phyloP scores from a whole-genome alignment of 2,113 vertebrate species.

The Lipotes vexillifer region DNA sequence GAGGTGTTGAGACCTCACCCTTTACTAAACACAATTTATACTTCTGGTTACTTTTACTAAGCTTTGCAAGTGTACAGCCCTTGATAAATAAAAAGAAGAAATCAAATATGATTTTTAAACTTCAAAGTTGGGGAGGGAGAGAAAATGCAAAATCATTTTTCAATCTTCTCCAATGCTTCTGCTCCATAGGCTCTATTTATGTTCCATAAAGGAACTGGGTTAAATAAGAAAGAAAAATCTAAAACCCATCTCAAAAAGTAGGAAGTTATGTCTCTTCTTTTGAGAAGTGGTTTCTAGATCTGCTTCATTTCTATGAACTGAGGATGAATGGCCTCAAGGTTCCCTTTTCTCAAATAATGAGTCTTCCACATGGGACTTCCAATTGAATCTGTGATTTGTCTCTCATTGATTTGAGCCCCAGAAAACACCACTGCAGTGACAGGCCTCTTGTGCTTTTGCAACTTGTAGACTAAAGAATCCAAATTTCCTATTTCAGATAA shows the following conservation, averaged over 20 bases:
- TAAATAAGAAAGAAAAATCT: neutral
- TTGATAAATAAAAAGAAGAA: slow-evolving; percentile 23
- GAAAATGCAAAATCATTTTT: neutral
- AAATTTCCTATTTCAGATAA: neutral
- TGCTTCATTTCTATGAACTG: neutral
- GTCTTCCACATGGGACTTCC: neutral
- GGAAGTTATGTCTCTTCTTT: neutral
- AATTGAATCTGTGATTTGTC: neutral
- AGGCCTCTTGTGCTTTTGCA: neutral
- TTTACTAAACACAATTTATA: neutral
- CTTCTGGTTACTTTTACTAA: neutral
- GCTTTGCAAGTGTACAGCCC: neutral
- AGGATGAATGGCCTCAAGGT: neutral
- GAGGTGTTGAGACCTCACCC: neutral
- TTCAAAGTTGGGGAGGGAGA: neutral
- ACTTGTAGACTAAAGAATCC: neutral
- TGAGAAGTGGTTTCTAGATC: neutral
- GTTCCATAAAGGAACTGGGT: neutral
- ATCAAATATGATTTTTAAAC: neutral
- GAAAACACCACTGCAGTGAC: neutral
- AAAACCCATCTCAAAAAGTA: neutral
- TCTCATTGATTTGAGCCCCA: neutral
- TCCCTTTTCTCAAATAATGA: slow-evolving; percentile 27
- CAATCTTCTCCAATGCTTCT: neutral
- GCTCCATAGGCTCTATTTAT: neutral